Percentiles rank a stretch among this genome's conserved stretches.
Evolutionary conservation across 2,113 vertebrate genomes (phyloP).

Genomic region (Protomyctophum bolini): DNA sequence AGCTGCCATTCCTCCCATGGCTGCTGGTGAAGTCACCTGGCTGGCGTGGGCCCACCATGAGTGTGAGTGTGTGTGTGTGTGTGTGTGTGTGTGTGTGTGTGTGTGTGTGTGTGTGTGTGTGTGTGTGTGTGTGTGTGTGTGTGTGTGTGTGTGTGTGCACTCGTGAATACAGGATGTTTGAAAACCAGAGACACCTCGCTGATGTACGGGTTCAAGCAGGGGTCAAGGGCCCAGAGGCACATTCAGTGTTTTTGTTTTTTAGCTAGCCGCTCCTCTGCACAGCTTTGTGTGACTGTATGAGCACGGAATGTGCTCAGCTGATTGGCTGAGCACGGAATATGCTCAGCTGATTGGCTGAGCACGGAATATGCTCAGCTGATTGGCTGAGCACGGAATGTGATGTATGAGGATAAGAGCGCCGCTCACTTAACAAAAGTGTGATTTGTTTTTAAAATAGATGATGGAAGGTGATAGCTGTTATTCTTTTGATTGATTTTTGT

Average conservation of each 20-base stretch:
- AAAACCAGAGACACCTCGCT: constrained; percentile 45
- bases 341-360: no score
- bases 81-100: constrained; percentile 2
- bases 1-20: constrained; percentile 65
- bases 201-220: constrained; percentile 51
- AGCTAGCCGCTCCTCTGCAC: no score
- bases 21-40: constrained; percentile 52
- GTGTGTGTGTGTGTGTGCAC: constrained; percentile 11
- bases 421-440: no score
- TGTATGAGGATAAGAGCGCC: no score
- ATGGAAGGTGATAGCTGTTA: constrained; percentile 60
- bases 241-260: constrained; percentile 8
- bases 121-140: constrained; percentile 6
- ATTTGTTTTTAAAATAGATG: constrained; percentile 43
- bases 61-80: constrained; percentile 4
- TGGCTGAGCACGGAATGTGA: no score
- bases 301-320: no score
- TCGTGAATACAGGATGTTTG: constrained; percentile 23
- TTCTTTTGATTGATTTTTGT: constrained; percentile 51
- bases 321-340: no score
- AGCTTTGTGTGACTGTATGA: no score
- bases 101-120: not conserved
- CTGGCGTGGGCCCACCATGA: constrained; percentile 31
- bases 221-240: constrained; percentile 50
- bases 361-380: no score